Conservation (phyloP, 2,797 vertebrate species). For the Periparus ater region DNA sequence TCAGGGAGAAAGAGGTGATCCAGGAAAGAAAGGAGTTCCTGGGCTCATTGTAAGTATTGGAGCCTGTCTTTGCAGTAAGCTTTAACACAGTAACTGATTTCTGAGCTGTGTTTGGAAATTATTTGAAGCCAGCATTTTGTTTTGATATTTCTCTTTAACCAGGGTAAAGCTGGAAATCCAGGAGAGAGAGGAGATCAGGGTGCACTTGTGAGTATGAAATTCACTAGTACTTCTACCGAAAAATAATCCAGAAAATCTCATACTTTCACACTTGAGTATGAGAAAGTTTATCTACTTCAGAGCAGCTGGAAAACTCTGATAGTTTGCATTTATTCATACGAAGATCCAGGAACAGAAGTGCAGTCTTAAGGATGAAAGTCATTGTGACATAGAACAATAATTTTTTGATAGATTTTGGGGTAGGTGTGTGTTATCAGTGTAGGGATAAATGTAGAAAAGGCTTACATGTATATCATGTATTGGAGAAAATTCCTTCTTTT, state of each 20-base stretch:
- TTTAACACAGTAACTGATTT: not conserved
- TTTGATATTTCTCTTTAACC: constrained; percentile 49
- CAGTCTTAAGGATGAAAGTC: not conserved
- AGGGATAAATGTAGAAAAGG: not conserved
- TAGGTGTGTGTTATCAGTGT: not conserved
- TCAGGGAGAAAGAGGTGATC: constrained; percentile 90
- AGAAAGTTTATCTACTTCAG: not conserved
- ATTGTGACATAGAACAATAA: not conserved
- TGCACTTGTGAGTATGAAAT: constrained; percentile 82
- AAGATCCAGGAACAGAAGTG: not conserved
- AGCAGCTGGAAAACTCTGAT: not conserved
- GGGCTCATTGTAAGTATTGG: constrained; percentile 87
- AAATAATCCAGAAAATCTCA: not conserved
- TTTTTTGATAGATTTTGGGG: not conserved
- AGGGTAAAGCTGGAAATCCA: constrained; percentile 90
- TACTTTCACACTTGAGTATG: not conserved
- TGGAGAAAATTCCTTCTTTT: not conserved
- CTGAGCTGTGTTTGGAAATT: not conserved
- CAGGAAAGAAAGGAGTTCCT: constrained; percentile 84
- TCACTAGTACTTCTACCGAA: not conserved
- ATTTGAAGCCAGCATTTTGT: not conserved
- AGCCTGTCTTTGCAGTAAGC: not conserved
- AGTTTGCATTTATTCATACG: not conserved
- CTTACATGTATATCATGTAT: accelerated
- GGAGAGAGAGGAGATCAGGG: constrained; percentile 89